Percentiles rank a stretch among this genome's conserved stretches.
These are phyloP conservation scores for Keiferia lycopersicella DNA, from an alignment of 2,888 invertebrate genomes.

Conservation along the genomic window DNA sequence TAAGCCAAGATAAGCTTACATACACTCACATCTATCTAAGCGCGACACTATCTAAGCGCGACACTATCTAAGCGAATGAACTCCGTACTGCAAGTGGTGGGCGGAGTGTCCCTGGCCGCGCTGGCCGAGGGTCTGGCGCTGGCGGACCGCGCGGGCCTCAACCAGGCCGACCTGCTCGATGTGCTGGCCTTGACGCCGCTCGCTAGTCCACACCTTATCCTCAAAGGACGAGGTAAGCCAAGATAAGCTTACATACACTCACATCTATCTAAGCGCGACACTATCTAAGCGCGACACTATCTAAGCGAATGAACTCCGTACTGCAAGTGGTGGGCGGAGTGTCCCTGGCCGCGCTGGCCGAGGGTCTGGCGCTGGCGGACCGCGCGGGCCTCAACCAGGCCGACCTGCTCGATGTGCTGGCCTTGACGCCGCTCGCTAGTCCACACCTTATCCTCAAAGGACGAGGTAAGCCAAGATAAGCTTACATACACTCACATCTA, in stretches of 20 bases:
- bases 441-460: conserved; percentile 93
- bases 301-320: conserved; percentile 95
- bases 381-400: conserved; percentile 93
- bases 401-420: conserved; percentile 94
- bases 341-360: conserved; percentile 93
- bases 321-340: conserved; percentile 95
- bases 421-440: conserved; percentile 90
- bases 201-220: conserved; percentile 89
- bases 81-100: conserved; percentile 93
- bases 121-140: conserved; percentile 96
- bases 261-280: no score
- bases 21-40: no score
- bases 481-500: no score
- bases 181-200: conserved; percentile 92
- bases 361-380: conserved; percentile 96
- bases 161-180: conserved; percentile 93
- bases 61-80: no score
- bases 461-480: conserved; percentile 78
- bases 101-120: conserved; percentile 94
- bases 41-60: no score
- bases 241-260: no score
- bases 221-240: conserved; percentile 88
- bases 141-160: conserved; percentile 94
- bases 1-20: no score
- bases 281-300: no score